Evolutionary conservation across 2,113 vertebrate genomes (phyloP).

Genomic region (Neoarius graeffei): DNA sequence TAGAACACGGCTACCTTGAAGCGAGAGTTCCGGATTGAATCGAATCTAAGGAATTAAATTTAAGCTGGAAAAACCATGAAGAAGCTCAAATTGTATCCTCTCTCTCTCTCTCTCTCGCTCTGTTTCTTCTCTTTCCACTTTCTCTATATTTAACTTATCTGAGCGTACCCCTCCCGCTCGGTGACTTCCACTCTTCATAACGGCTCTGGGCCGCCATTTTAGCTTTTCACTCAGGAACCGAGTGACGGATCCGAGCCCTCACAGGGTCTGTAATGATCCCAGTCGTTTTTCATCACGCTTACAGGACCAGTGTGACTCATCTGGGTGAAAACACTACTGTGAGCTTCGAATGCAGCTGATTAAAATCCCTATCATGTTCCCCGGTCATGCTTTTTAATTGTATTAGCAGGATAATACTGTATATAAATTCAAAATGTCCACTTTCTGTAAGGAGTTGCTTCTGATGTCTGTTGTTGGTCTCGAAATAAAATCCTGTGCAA

Average conservation of each 20-base stretch:
- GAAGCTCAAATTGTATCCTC: conserved; percentile 23
- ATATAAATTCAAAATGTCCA: background rate
- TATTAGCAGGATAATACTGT: background rate
- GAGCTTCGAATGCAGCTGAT: background rate
- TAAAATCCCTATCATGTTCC: background rate
- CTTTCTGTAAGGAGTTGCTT: background rate
- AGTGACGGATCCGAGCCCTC: conserved; percentile 23
- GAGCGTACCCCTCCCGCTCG: conserved; percentile 10
- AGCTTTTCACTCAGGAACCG: conserved; percentile 19
- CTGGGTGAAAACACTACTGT: background rate
- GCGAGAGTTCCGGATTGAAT: background rate
- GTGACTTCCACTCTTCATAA: conserved; percentile 12
- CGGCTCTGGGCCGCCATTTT: conserved; percentile 20
- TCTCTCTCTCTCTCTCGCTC: background rate
- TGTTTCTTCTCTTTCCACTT: background rate
- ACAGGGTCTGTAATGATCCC: conserved; percentile 49
- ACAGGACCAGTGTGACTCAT: background rate
- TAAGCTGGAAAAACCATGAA: background rate
- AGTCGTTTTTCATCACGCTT: conserved; percentile 35
- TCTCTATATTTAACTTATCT: conserved; percentile 36
- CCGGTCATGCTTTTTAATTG: background rate
- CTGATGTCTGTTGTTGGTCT: background rate
- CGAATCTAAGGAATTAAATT: conserved; percentile 8
- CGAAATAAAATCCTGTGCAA: no score
- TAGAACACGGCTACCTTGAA: background rate